These are phyloP conservation scores for Lycodopsis pacificus DNA, from an alignment of 2,797 vertebrate genomes.

Conservation along the genomic window DNA sequence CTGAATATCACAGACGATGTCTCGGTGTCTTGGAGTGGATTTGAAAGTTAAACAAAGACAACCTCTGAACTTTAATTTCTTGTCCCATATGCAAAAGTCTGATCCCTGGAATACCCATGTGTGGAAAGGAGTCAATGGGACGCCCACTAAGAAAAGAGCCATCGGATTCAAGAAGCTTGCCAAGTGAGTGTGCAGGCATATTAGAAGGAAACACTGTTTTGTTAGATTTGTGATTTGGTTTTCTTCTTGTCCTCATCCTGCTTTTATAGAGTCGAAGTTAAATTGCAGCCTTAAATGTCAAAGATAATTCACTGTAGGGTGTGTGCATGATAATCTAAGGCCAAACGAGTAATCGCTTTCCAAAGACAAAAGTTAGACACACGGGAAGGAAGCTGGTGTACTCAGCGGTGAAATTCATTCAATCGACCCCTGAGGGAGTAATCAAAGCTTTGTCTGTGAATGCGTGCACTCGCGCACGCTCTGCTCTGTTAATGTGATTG, in stretches of 20 bases:
- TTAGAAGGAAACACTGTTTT: not conserved
- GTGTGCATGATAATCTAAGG: slow-evolving; percentile 23
- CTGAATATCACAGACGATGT: not conserved
- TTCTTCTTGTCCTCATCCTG: not conserved
- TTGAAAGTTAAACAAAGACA: not conserved
- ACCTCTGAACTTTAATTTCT: slow-evolving; percentile 3
- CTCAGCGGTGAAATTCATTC: slow-evolving; percentile 69
- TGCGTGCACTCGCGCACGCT: slow-evolving; percentile 24
- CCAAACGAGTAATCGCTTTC: slow-evolving; percentile 45
- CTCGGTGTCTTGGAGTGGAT: not conserved
- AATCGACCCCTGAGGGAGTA: slow-evolving; percentile 78
- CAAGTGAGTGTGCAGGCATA: slow-evolving; percentile 87
- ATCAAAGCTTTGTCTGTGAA: slow-evolving; percentile 70
- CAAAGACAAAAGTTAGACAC: slow-evolving; percentile 50
- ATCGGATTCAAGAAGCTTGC: slow-evolving; percentile 99
- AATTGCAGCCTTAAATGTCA: slow-evolving; percentile 26
- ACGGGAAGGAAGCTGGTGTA: slow-evolving; percentile 44
- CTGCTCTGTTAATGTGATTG: slow-evolving; percentile 78
- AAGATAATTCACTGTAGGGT: slow-evolving; percentile 21
- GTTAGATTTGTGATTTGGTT: not conserved
- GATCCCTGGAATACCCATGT: slow-evolving; percentile 96
- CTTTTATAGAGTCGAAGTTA: slow-evolving; percentile 8
- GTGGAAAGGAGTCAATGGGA: slow-evolving; percentile 97
- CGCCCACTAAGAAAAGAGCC: slow-evolving; percentile 95
- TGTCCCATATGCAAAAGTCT: slow-evolving; percentile 74